These are phyloP conservation scores for Kryphioiulus occultus DNA, from an alignment of 2,888 invertebrate genomes.

Conservation along the genomic window DNA sequence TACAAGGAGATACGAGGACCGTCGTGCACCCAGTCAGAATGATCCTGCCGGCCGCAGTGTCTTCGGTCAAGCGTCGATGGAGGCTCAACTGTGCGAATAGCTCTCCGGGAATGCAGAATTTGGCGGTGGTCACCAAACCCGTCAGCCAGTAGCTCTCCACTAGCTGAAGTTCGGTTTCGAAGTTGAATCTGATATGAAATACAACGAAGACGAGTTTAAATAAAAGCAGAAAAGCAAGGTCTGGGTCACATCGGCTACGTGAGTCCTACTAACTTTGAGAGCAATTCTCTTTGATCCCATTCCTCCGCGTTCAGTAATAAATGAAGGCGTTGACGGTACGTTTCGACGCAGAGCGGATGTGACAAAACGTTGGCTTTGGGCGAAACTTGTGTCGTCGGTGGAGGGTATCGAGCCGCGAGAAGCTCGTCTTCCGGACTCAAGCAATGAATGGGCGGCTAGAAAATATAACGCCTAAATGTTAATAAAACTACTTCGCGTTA, in stretches of 20 bases:
- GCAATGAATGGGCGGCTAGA: not conserved
- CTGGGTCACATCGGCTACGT: too few relatives aligned
- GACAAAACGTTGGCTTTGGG: conserved; percentile 70
- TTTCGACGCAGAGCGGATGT: conserved; percentile 63
- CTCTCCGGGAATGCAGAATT: conserved; percentile 78
- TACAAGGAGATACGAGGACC: conserved; percentile 69
- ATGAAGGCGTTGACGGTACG: conserved; percentile 70
- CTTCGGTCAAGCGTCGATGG: conserved; percentile 79
- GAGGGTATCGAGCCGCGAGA: conserved; percentile 71
- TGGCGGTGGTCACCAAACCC: conserved; percentile 70
- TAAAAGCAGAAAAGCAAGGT: not conserved
- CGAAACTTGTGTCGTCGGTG: conserved; percentile 74
- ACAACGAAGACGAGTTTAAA: not conserved
- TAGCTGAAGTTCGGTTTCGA: conserved; percentile 71
- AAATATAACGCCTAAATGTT: not conserved
- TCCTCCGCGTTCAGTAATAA: conserved; percentile 79
- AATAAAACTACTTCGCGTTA: too few relatives aligned
- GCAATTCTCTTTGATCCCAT: conserved; percentile 75
- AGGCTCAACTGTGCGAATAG: conserved; percentile 77
- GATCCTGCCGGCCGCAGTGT: conserved; percentile 80
- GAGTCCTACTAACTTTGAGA: conserved; percentile 61
- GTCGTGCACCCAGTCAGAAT: conserved; percentile 78
- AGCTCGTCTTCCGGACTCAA: conserved; percentile 62
- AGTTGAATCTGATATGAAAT: conserved; percentile 68
- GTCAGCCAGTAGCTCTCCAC: conserved; percentile 74